Evolutionary conservation across 2,888 invertebrate species (phyloP).

Genomic region (Eristalis tenax): DNA sequence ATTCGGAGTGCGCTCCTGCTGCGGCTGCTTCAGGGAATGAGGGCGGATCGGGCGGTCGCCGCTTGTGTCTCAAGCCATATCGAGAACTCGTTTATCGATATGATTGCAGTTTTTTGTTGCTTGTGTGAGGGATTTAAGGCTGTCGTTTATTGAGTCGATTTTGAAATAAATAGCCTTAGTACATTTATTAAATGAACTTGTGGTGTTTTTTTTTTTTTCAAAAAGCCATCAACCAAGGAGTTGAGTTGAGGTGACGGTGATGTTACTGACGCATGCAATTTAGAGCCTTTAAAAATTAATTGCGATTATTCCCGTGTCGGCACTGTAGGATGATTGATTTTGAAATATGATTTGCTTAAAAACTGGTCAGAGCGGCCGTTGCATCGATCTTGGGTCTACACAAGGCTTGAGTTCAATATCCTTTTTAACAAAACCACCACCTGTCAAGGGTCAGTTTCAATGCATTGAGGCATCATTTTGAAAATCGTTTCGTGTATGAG

Average conservation of each 20-base stretch:
- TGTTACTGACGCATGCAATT: constrained; percentile 18
- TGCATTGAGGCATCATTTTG: no score
- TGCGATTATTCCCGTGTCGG: constrained; percentile 1
- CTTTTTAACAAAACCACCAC: no score
- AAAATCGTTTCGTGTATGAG: no score
- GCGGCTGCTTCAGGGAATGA: neutral
- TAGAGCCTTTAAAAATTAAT: constrained; percentile 18
- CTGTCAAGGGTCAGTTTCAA: no score
- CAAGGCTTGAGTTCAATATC: no score
- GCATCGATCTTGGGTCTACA: no score
- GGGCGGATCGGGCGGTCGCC: neutral
- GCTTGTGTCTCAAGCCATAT: neutral
- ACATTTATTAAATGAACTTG: neutral
- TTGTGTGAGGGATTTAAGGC: constrained; percentile 26
- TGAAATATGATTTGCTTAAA: no score
- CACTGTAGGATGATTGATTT: neutral
- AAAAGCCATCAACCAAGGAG: constrained; percentile 1
- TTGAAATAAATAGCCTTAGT: constrained; percentile 21
- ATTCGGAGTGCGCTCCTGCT: neutral
- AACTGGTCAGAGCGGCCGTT: no score
- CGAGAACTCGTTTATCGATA: constrained; percentile 29
- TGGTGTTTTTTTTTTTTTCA: neutral
- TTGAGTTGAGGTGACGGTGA: neutral
- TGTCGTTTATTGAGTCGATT: constrained; percentile 13
- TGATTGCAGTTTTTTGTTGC: neutral